Conservation (phyloP, 2,797 vertebrate genomes). For the Myoxocephalus aenaeus region DNA sequence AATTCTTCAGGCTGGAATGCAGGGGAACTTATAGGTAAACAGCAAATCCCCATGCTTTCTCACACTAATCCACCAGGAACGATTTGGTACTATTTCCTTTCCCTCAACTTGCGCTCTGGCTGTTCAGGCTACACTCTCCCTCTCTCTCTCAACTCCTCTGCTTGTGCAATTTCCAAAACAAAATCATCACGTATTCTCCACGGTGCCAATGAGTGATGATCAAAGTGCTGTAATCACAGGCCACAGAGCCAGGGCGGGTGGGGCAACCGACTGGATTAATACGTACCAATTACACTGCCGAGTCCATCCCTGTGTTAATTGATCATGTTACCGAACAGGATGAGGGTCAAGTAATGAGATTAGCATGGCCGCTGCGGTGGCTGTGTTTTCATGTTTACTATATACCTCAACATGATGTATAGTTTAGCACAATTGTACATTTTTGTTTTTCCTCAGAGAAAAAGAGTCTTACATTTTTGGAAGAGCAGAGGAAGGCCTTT, state of each 20-base stretch:
- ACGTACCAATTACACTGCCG: constrained; percentile 34
- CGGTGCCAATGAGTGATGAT: constrained; percentile 64
- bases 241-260: constrained; percentile 28
- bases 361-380: not conserved
- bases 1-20: constrained; percentile 8
- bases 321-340: constrained; percentile 65
- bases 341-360: constrained; percentile 49
- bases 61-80: constrained; percentile 19
- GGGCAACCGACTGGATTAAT: constrained; percentile 45
- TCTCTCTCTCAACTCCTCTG: constrained; percentile 5
- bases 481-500: not conserved
- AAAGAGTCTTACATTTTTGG: not conserved
- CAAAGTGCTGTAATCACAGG: constrained; percentile 59
- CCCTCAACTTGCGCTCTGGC: not conserved
- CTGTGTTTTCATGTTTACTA: constrained; percentile 1
- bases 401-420: not conserved
- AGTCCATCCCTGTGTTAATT: constrained; percentile 60
- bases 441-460: not conserved
- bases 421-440: not conserved
- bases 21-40: constrained; percentile 20
- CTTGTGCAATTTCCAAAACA: constrained; percentile 62
- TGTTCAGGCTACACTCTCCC: constrained; percentile 10
- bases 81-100: not conserved
- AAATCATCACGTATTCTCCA: constrained; percentile 34
- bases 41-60: constrained; percentile 3